These are phyloP conservation scores for Delphinus delphis DNA, from an alignment of 2,113 vertebrate genomes.

Conservation along the genomic window DNA sequence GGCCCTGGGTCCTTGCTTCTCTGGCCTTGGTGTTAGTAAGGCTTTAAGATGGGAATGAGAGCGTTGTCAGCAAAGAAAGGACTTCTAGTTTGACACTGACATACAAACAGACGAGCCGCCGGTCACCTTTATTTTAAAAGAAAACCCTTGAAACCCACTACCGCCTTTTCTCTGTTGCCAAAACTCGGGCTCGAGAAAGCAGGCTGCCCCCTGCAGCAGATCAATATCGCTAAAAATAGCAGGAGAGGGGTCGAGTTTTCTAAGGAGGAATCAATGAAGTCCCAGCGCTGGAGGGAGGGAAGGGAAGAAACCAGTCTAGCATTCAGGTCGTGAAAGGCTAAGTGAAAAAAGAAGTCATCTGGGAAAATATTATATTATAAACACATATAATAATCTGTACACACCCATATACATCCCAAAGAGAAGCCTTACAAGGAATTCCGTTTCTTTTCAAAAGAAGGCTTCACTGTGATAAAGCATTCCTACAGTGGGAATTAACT, in stretches of 20 bases:
- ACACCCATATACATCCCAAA: slow-evolving; percentile 53
- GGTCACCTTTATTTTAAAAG: neutral
- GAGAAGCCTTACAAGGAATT: slow-evolving; percentile 22
- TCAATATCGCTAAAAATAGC: accelerated
- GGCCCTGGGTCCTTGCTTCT: neutral
- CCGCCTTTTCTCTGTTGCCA: neutral
- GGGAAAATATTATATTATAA: slow-evolving; percentile 75
- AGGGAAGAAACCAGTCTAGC: neutral
- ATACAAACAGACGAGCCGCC: accelerated
- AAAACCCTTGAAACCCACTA: neutral
- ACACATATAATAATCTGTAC: slow-evolving; percentile 68
- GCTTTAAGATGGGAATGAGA: neutral
- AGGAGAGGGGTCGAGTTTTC: neutral
- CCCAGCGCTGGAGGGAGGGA: neutral
- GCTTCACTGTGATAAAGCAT: slow-evolving; percentile 31
- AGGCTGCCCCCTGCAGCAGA: neutral
- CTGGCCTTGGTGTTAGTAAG: neutral
- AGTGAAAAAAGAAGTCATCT: slow-evolving; percentile 20
- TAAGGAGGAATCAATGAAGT: neutral
- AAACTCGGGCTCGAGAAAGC: neutral
- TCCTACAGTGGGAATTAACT: slow-evolving; percentile 47
- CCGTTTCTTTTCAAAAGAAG: neutral
- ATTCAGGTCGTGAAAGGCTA: neutral
- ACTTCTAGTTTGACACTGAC: neutral
- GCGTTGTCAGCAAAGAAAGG: accelerated